These are phyloP conservation scores for Panulirus ornatus DNA, from an alignment of 1,140 invertebrate genomes.

Conservation along the genomic window DNA sequence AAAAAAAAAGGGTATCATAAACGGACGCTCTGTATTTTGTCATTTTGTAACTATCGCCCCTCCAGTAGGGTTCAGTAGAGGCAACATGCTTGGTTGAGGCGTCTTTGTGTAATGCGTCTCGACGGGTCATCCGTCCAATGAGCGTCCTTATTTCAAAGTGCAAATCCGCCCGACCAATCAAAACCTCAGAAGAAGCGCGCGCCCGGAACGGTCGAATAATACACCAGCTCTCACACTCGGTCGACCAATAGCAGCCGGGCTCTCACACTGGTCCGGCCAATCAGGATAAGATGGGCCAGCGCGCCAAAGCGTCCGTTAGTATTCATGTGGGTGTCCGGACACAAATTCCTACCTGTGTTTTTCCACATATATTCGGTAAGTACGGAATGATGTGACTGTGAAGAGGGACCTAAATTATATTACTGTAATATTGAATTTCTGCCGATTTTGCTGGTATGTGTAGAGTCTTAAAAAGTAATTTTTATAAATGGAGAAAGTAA, in stretches of 20 bases:
- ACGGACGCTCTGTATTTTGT: constrained; percentile 24
- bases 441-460: constrained; percentile 14
- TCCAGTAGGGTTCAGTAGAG: constrained; percentile 53
- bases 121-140: too few species aligned
- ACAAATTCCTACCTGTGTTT: constrained; percentile 43
- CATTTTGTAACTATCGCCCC: constrained; percentile 62
- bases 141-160: constrained; percentile 2
- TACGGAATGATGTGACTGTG: background rate
- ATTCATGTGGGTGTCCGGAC: constrained; percentile 42
- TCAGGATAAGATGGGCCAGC: constrained; percentile 26
- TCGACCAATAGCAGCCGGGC: background rate
- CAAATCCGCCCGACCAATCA: constrained; percentile 13
- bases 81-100: constrained; percentile 39
- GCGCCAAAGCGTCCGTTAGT: constrained; percentile 67
- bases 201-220: background rate
- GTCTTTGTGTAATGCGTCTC: too few species aligned
- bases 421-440: background rate
- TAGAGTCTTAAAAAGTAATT: background rate
- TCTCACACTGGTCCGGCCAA: constrained; percentile 33
- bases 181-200: background rate
- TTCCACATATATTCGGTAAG: constrained; percentile 55
- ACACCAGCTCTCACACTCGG: background rate
- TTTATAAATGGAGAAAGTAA: background rate
- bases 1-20: too few species aligned
- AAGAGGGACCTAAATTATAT: background rate